Evolutionary conservation across 2,888 invertebrate species (phyloP).

Genomic region (Drosophila fungiperda): DNA sequence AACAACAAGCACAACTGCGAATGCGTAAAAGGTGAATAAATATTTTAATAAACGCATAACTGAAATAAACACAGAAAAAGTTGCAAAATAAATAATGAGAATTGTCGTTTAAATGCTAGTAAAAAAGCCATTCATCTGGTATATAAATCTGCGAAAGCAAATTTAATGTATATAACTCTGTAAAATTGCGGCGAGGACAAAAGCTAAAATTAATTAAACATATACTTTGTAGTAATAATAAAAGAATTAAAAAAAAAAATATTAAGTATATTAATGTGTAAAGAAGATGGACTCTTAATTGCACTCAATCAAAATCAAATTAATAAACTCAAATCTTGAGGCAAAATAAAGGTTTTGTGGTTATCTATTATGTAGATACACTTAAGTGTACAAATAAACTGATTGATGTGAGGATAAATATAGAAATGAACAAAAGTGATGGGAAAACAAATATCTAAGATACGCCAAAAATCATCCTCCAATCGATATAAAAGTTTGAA

Average conservation of each 20-base stretch:
- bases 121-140: neutral
- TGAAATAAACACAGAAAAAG: neutral
- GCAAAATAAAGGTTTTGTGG: neutral
- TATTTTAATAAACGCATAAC: neutral
- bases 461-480: neutral
- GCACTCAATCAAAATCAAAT: neutral
- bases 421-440: neutral
- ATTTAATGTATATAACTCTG: neutral
- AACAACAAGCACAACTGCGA: constrained; percentile 4
- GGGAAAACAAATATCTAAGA: neutral
- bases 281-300: neutral
- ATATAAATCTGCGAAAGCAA: neutral
- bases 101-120: neutral
- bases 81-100: neutral
- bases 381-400: constrained; percentile 12
- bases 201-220: neutral
- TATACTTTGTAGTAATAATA: neutral
- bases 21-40: constrained; percentile 21
- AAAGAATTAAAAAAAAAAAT: too few relatives aligned
- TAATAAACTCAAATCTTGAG: neutral
- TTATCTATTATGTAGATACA: neutral
- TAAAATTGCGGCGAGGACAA: neutral
- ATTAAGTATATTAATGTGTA: neutral
- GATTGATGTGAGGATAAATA: constrained; percentile 21
- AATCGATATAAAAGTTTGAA: neutral